A percentile compares a stretch with the other conserved stretches of the same genome.
phyloP scores from a whole-genome alignment of 1,140 invertebrate genomes.

The Pseudomyrmex flavicornis region DNA sequence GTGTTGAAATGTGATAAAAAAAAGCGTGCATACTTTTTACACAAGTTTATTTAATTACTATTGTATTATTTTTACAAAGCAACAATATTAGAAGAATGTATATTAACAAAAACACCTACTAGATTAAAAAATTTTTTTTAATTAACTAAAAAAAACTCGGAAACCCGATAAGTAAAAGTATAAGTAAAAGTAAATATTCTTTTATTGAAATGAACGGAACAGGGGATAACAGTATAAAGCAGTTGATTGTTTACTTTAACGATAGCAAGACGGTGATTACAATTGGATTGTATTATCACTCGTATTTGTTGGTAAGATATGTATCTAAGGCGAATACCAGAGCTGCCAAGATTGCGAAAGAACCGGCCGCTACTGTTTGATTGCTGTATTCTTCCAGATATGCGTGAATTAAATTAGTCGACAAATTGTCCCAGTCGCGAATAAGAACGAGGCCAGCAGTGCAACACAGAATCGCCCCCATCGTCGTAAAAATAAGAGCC shows the following conservation, averaged over 20 bases:
- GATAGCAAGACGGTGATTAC: neutral
- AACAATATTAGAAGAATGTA: too few species aligned
- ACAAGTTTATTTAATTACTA: too few species aligned
- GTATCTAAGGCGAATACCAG: slow-evolving; percentile 77
- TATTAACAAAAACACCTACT: too few species aligned
- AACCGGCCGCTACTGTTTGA: slow-evolving; percentile 78
- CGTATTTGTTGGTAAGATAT: slow-evolving; percentile 77
- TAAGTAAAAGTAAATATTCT: too few species aligned
- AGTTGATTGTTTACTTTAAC: neutral
- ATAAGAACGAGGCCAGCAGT: slow-evolving; percentile 77
- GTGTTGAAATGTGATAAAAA: neutral
- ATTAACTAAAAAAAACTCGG: too few species aligned
- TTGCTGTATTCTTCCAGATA: slow-evolving; percentile 77
- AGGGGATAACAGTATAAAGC: neutral
- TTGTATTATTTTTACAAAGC: too few species aligned
- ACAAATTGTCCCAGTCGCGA: slow-evolving; percentile 77
- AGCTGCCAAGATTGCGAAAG: slow-evolving; percentile 78
- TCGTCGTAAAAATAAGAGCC: slow-evolving; percentile 77
- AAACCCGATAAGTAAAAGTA: neutral
- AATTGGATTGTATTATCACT: slow-evolving; percentile 54
- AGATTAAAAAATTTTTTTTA: too few species aligned
- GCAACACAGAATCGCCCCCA: slow-evolving; percentile 78
- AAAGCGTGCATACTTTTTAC: too few species aligned
- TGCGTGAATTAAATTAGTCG: slow-evolving; percentile 75
- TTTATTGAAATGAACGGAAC: neutral